A percentile compares a stretch with the other conserved stretches of the same genome.
phyloP scores from a whole-genome alignment of 2,888 invertebrate genomes.

The Azorinus chamasolen region DNA sequence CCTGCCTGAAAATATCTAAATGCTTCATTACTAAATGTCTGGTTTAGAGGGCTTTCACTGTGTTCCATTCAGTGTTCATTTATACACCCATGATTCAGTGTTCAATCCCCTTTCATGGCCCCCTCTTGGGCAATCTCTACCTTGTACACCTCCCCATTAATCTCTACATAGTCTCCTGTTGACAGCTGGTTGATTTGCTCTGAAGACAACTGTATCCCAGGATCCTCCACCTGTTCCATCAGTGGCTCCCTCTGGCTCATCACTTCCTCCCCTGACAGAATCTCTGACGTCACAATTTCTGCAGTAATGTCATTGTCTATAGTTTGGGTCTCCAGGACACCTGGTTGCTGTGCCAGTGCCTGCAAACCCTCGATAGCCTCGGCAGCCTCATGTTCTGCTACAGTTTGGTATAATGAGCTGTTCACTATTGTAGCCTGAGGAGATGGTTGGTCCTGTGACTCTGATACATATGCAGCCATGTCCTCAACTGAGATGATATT shows the following conservation, averaged over 20 bases:
- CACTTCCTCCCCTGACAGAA: constrained; percentile 47
- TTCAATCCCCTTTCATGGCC: background rate
- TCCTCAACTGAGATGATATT: constrained; percentile 78
- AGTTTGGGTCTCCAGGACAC: constrained; percentile 63
- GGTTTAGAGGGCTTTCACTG: no score
- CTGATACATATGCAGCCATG: constrained; percentile 59
- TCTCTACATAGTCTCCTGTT: constrained; percentile 84
- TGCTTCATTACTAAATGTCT: no score
- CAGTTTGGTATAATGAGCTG: constrained; percentile 11
- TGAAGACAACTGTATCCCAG: constrained; percentile 76
- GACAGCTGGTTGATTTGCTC: constrained; percentile 81
- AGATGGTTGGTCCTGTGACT: constrained; percentile 4
- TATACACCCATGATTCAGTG: background rate
- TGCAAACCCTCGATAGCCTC: constrained; percentile 83
- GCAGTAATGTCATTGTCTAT: constrained; percentile 54
- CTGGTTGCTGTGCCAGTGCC: constrained; percentile 79
- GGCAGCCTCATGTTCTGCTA: constrained; percentile 77
- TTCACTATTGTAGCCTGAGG: constrained; percentile 7
- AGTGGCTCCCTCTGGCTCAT: constrained; percentile 19
- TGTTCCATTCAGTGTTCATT: no score
- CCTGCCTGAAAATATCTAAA: no score
- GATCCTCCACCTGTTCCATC: constrained; percentile 36
- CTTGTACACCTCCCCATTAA: constrained; percentile 84
- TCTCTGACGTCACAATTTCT: constrained; percentile 64
- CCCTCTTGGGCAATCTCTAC: constrained; percentile 73